Percentiles rank a stretch among this genome's conserved stretches.
phyloP scores from a whole-genome alignment of 2,797 vertebrate species.

The Chrysocyon brachyurus region DNA sequence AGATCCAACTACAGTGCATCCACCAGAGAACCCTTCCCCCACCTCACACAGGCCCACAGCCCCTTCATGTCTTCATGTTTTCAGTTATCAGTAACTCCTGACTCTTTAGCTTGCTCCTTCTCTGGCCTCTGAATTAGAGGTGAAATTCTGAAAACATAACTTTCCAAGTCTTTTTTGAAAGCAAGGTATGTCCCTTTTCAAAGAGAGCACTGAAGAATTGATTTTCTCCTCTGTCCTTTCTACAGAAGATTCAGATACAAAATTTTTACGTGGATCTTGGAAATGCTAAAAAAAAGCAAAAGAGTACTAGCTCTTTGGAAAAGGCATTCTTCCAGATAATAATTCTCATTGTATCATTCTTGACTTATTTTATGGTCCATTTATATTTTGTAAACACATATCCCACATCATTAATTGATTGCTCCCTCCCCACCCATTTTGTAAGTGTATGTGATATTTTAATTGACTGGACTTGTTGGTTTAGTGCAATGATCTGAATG shows the following conservation, averaged over 20 bases:
- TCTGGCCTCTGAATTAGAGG: background rate
- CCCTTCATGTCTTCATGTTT: background rate
- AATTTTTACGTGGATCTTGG: background rate
- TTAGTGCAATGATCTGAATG: background rate
- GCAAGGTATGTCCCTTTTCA: background rate
- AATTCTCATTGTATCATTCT: background rate
- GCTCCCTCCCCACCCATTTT: background rate
- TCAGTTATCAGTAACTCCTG: background rate
- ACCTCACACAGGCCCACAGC: rapidly evolving
- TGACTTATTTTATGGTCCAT: background rate
- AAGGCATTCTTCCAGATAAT: background rate
- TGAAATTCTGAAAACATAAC: background rate
- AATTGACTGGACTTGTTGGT: background rate
- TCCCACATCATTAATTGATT: background rate
- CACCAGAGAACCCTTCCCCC: rapidly evolving
- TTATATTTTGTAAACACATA: background rate
- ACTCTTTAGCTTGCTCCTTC: background rate
- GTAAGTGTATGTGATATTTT: background rate
- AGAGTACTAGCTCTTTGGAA: background rate
- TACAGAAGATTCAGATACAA: background rate
- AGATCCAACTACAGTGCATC: rapidly evolving
- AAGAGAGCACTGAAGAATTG: background rate
- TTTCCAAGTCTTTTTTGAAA: background rate
- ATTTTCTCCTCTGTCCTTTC: background rate
- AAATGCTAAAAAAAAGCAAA: background rate